A percentile compares a stretch with the other conserved stretches of the same genome.
These are phyloP conservation scores for Mechanitis mazaeus DNA, from an alignment of 2,888 invertebrate species.

Conservation along the genomic window DNA sequence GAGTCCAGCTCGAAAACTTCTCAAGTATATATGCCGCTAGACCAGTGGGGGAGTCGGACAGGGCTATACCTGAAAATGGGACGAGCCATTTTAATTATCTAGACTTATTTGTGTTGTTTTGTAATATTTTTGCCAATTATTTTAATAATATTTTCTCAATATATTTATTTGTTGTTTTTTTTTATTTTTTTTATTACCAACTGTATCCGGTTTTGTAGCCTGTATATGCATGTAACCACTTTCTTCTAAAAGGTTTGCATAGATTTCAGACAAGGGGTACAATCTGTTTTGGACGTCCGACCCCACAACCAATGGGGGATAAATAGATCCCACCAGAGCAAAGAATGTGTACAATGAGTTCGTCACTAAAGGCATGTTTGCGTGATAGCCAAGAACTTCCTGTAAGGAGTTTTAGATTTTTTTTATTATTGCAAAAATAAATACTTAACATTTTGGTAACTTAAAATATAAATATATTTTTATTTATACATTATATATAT, in stretches of 20 bases:
- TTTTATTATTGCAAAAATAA: neutral
- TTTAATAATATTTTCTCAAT: no score
- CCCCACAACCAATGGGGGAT: slow-evolving; percentile 76
- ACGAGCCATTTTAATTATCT: neutral
- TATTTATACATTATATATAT: no score
- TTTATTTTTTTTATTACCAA: slow-evolving; percentile 70
- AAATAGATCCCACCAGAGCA: slow-evolving; percentile 66
- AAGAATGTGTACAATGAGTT: slow-evolving; percentile 42
- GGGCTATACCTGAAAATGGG: slow-evolving; percentile 27
- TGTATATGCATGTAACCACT: slow-evolving; percentile 80
- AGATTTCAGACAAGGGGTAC: slow-evolving; percentile 43
- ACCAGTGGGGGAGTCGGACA: slow-evolving; percentile 84
- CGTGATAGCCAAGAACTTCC: slow-evolving; percentile 72
- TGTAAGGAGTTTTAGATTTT: slow-evolving; percentile 35
- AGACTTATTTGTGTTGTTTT: no score
- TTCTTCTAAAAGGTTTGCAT: slow-evolving; percentile 40
- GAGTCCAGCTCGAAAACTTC: slow-evolving; percentile 88
- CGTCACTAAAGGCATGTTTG: slow-evolving; percentile 76
- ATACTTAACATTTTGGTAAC: no score
- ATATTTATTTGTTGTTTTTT: neutral
- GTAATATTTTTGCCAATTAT: no score
- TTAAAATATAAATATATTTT: no score
- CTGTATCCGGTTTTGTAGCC: slow-evolving; percentile 90
- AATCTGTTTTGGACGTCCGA: slow-evolving; percentile 41
- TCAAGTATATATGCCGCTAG: slow-evolving; percentile 89